Evolutionary conservation across 2,797 vertebrate genomes (phyloP).

Genomic region (Lindbergichthys nudifrons): DNA sequence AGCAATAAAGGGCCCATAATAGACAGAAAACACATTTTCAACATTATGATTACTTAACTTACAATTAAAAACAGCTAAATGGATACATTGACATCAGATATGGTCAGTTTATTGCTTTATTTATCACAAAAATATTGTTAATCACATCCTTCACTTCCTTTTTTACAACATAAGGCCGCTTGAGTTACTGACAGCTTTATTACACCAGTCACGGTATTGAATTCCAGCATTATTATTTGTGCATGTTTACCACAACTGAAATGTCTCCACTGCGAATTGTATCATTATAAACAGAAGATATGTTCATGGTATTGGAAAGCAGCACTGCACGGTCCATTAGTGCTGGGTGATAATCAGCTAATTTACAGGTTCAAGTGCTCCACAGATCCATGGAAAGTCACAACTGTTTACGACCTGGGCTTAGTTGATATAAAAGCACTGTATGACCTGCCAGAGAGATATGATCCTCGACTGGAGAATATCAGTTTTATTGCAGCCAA

Average conservation of each 20-base stretch:
- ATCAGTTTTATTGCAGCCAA: slow-evolving; percentile 38
- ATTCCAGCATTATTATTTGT: slow-evolving; percentile 60
- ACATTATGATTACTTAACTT: slow-evolving; percentile 21
- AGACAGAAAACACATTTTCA: slow-evolving; percentile 7
- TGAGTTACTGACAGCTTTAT: slow-evolving; percentile 46
- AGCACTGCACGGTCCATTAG: slow-evolving; percentile 19
- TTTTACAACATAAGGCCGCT: slow-evolving; percentile 68
- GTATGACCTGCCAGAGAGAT: slow-evolving; percentile 37
- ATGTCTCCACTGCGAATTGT: slow-evolving; percentile 13
- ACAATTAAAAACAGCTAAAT: slow-evolving; percentile 16
- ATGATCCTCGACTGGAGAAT: slow-evolving; percentile 22
- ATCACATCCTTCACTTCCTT: slow-evolving; percentile 43
- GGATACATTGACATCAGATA: slow-evolving; percentile 17
- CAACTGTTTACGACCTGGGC: slow-evolving; percentile 20
- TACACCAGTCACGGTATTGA: slow-evolving; percentile 29
- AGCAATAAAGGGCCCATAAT: background rate
- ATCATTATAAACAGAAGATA: slow-evolving; percentile 9
- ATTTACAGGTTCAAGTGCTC: slow-evolving; percentile 43
- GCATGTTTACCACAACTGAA: slow-evolving; percentile 26
- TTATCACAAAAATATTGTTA: slow-evolving; percentile 19
- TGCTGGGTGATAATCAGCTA: slow-evolving; percentile 7
- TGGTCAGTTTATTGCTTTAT: slow-evolving; percentile 33
- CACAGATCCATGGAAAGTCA: slow-evolving; percentile 26
- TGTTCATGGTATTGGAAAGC: slow-evolving; percentile 15
- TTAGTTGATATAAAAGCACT: slow-evolving; percentile 37